phyloP scores from a whole-genome alignment of 1,140 invertebrate genomes.

The Lepidurus couesii region DNA sequence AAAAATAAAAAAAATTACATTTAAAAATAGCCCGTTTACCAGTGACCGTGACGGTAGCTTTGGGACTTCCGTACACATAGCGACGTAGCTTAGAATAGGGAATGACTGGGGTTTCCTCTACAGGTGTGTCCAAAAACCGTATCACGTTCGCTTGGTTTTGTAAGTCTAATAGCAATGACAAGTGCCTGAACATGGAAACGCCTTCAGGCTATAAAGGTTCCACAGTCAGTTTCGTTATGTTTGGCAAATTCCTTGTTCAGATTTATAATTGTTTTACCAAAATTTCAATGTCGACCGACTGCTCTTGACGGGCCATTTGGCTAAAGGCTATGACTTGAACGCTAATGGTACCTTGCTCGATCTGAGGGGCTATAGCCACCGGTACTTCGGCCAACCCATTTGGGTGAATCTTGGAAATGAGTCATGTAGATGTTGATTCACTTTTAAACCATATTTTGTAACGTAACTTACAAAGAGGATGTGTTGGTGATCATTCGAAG shows the following conservation, averaged over 20 bases:
- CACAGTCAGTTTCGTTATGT: no score
- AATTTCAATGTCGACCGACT: conserved; percentile 46
- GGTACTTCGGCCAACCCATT: conserved; percentile 42
- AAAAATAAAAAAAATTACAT: background rate
- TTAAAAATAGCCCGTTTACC: conserved; percentile 40
- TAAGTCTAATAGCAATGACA: conserved; percentile 55
- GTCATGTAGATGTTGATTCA: background rate
- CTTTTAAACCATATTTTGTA: background rate
- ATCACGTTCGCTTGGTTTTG: conserved; percentile 53
- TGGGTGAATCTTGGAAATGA: conserved; percentile 25
- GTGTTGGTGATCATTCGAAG: conserved; percentile 47
- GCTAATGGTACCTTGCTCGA: conserved; percentile 49
- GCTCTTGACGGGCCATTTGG: conserved; percentile 49
- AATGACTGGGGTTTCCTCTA: conserved; percentile 54
- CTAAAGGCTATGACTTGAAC: conserved; percentile 50
- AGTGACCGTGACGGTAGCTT: conserved; percentile 47
- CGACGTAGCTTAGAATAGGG: conserved; percentile 52
- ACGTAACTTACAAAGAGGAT: conserved; percentile 47
- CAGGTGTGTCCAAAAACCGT: conserved; percentile 53
- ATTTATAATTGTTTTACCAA: conserved; percentile 39
- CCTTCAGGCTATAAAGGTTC: conserved; percentile 50
- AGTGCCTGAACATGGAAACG: conserved; percentile 54
- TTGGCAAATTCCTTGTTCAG: no score
- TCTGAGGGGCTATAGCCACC: conserved; percentile 43
- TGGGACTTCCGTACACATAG: conserved; percentile 52